A percentile compares a stretch with the other conserved stretches of the same genome.
Conservation (phyloP, 2,888 invertebrate species). For the Andrena minutula region DNA sequence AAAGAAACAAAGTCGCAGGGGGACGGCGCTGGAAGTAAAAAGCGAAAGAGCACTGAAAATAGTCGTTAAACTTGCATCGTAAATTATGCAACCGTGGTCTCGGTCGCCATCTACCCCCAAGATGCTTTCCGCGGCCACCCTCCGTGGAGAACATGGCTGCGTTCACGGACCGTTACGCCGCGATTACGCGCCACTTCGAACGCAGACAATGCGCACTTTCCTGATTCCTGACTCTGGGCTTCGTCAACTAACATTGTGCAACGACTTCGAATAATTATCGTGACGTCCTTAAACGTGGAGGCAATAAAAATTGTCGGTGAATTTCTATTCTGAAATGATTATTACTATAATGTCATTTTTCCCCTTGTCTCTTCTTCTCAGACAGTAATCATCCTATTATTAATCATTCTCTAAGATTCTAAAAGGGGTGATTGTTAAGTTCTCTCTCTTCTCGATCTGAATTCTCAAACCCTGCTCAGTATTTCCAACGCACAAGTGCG, state of each 20-base stretch:
- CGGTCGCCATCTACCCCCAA: slow-evolving; percentile 50
- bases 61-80: slow-evolving; percentile 80
- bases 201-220: slow-evolving; percentile 59
- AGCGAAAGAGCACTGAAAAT: slow-evolving; percentile 71
- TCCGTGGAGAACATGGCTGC: slow-evolving; percentile 61
- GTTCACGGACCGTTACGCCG: slow-evolving; percentile 70
- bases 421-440: neutral
- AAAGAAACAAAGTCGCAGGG: slow-evolving; percentile 47
- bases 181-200: slow-evolving; percentile 71
- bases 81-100: slow-evolving; percentile 76
- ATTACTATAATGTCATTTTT: neutral
- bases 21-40: slow-evolving; percentile 60
- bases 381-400: neutral
- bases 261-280: slow-evolving; percentile 16
- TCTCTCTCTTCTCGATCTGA: neutral
- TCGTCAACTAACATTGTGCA: neutral
- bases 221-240: slow-evolving; percentile 4
- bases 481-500: neutral
- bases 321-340: neutral
- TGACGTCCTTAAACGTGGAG: neutral
- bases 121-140: slow-evolving; percentile 58
- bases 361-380: neutral
- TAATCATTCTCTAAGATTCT: neutral
- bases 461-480: neutral
- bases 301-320: neutral